phyloP scores from a whole-genome alignment of 2,888 invertebrate species.

The Acleris literana region DNA sequence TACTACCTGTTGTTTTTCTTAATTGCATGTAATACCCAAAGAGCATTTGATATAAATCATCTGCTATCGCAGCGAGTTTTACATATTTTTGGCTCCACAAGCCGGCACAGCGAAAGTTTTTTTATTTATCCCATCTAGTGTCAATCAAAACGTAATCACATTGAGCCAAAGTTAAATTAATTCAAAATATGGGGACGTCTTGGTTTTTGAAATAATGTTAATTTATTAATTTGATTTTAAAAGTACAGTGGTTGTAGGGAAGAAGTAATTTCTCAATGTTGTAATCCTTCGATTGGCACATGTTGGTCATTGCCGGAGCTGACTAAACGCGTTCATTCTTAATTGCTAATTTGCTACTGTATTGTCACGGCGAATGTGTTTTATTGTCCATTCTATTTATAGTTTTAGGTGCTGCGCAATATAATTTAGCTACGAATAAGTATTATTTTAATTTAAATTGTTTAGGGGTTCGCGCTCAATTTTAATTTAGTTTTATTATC shows the following conservation, averaged over 20 bases:
- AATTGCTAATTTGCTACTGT: slow-evolving; percentile 46
- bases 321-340: slow-evolving; percentile 42
- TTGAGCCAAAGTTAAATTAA: background rate
- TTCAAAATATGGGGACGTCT: background rate
- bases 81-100: slow-evolving; percentile 1
- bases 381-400: slow-evolving; percentile 54
- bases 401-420: slow-evolving; percentile 44
- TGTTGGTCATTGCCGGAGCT: background rate
- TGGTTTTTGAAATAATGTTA: background rate
- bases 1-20: background rate
- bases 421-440: background rate
- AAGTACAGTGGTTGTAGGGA: background rate
- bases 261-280: background rate
- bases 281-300: background rate
- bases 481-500: background rate
- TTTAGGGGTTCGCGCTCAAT: too few species aligned
- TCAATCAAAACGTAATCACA: background rate
- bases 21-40: slow-evolving; percentile 3
- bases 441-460: background rate
- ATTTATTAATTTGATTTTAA: background rate
- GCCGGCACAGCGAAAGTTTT: slow-evolving; percentile 30
- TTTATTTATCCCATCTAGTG: slow-evolving; percentile 3
- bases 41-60: slow-evolving; percentile 5
- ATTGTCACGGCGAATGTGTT: slow-evolving; percentile 46
- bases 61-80: slow-evolving; percentile 22